A percentile compares a stretch with the other conserved stretches of the same genome.
Conservation (phyloP, 2,113 vertebrate genomes). For the Aviceda subcristata region DNA sequence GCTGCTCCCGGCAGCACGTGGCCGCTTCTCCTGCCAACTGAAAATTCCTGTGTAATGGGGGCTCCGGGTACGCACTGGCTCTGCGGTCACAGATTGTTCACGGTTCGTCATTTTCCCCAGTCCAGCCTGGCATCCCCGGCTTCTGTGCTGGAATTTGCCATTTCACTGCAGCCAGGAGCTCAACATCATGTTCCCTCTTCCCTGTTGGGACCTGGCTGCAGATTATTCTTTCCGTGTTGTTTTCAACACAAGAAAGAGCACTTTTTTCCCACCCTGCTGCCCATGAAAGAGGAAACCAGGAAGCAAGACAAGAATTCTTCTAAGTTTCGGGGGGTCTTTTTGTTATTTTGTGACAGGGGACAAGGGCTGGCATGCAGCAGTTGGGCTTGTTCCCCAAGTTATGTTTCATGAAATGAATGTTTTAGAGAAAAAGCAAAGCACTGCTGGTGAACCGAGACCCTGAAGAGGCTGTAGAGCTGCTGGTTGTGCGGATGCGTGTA, state of each 20-base stretch:
- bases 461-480: background rate
- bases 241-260: conserved; percentile 12
- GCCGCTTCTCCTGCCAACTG: background rate
- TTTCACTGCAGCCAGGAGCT: conserved; percentile 28
- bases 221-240: background rate
- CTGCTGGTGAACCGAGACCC: background rate
- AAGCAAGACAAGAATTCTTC: background rate
- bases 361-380: background rate
- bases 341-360: background rate
- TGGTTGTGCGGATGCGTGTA: background rate
- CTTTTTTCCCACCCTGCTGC: background rate
- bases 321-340: background rate
- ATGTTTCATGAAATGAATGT: background rate
- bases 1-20: fast-evolving
- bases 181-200: background rate
- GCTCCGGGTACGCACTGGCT: fast-evolving
- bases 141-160: background rate
- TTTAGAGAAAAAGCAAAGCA: background rate
- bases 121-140: background rate
- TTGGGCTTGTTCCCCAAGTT: background rate
- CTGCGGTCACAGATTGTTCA: background rate
- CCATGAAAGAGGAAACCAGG: background rate
- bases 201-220: background rate
- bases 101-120: fast-evolving
- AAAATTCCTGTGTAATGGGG: fast-evolving